Conservation (phyloP, 2,888 invertebrate genomes). For the Muschampia staudingeri region DNA sequence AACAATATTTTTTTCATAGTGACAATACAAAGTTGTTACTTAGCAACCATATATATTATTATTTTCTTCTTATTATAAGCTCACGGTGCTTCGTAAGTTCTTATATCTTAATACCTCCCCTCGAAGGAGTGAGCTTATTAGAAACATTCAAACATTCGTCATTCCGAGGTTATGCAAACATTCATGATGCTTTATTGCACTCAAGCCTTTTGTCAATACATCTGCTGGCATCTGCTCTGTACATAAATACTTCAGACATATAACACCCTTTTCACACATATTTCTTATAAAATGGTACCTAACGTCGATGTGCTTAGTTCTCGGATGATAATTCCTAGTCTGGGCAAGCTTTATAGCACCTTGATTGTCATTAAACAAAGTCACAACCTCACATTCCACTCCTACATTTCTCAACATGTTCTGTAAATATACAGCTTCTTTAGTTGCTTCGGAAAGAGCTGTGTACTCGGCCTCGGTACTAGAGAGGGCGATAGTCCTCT, state of each 20-base stretch:
- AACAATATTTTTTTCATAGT: too few species aligned
- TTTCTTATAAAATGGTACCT: constrained; percentile 34
- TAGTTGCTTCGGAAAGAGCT: not conserved
- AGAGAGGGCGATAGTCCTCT: constrained; percentile 47
- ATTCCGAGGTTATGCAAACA: not conserved
- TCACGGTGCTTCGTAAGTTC: not conserved
- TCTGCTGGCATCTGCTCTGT: not conserved
- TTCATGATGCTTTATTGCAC: not conserved
- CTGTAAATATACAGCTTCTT: not conserved
- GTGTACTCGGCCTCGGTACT: constrained; percentile 42
- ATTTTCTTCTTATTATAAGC: not conserved
- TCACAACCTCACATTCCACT: not conserved
- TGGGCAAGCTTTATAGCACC: not conserved
- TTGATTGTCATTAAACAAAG: constrained; percentile 1
- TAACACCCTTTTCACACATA: not conserved
- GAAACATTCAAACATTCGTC: not conserved
- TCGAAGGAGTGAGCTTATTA: not conserved
- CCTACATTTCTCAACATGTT: not conserved
- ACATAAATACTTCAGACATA: not conserved
- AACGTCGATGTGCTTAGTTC: constrained; percentile 37
- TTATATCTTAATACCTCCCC: not conserved
- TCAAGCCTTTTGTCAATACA: not conserved
- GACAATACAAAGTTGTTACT: too few species aligned
- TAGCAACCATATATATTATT: too few species aligned
- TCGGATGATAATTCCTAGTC: not conserved